Evolutionary conservation across 2,888 invertebrate genomes (phyloP).

Genomic region (Drosophila kokeensis): DNA sequence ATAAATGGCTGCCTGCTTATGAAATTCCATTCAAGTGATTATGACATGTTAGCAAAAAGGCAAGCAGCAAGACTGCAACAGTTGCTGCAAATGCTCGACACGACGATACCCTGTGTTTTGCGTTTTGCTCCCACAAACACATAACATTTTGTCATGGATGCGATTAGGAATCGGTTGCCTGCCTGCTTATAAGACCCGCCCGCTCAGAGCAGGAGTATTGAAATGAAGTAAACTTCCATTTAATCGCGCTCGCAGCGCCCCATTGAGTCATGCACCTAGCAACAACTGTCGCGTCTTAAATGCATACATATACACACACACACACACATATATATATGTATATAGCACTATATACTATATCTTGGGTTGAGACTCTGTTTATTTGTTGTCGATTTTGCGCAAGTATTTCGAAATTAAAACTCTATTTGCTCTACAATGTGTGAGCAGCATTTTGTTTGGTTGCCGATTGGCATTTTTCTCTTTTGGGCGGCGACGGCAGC

Average conservation of each 20-base stretch:
- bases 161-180: neutral
- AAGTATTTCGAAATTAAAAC: slow-evolving; percentile 29
- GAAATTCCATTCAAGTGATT: slow-evolving; percentile 43
- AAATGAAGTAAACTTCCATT: neutral
- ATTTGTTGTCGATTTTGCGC: slow-evolving; percentile 19
- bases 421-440: slow-evolving; percentile 18
- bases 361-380: slow-evolving; percentile 18
- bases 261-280: slow-evolving; percentile 8
- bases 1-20: slow-evolving; percentile 25
- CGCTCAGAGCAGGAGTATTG: neutral
- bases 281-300: slow-evolving; percentile 20
- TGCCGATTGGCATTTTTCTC: neutral
- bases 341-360: neutral
- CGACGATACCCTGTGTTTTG: slow-evolving; percentile 8
- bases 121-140: too few relatives aligned
- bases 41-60: slow-evolving; percentile 8
- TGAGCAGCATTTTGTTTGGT: neutral
- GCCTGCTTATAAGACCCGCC: neutral
- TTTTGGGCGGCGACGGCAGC: neutral
- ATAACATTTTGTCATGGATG: neutral
- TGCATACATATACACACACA: neutral
- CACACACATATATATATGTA: neutral
- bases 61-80: neutral
- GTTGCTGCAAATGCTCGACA: neutral
- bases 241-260: slow-evolving; percentile 1